A percentile compares a stretch with the other conserved stretches of the same genome.
phyloP scores from a whole-genome alignment of 2,888 invertebrate species.

The Pantelozetes paolii region DNA sequence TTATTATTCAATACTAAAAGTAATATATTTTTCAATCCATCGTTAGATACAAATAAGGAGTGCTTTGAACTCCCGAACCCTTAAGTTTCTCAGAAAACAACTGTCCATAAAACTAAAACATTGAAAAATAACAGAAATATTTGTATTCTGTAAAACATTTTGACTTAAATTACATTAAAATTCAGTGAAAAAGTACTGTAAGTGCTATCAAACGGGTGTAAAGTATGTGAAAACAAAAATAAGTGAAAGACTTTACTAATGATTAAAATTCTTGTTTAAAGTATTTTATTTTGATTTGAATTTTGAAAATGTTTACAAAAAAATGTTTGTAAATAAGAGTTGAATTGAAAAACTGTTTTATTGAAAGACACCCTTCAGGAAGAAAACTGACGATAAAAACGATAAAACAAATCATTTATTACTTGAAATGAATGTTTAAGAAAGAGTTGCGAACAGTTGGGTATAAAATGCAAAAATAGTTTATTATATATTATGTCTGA shows the following conservation, averaged over 20 bases:
- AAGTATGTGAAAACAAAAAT: neutral
- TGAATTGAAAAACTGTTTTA: neutral
- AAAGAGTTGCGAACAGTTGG: neutral
- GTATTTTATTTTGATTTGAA: neutral
- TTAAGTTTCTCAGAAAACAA: neutral
- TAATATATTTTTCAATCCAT: neutral
- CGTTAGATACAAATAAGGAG: neutral
- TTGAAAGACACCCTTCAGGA: constrained; percentile 20
- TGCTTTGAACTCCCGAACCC: constrained; percentile 13
- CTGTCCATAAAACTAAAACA: constrained; percentile 22
- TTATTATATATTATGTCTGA: neutral
- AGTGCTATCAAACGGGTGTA: neutral
- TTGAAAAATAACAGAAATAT: neutral
- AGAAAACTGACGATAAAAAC: constrained; percentile 2
- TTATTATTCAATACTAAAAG: too few relatives aligned
- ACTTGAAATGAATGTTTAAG: neutral
- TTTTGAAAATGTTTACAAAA: neutral
- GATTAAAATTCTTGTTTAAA: neutral
- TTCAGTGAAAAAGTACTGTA: neutral
- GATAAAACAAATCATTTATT: neutral
- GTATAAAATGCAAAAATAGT: neutral
- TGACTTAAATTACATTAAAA: neutral
- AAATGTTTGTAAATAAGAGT: constrained; percentile 5
- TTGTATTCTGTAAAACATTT: neutral
- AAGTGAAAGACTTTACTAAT: neutral